Percentiles rank a stretch among this genome's conserved stretches.
These are phyloP conservation scores for Myiozetetes cayanensis DNA, from an alignment of 2,113 vertebrate species.

Conservation along the genomic window DNA sequence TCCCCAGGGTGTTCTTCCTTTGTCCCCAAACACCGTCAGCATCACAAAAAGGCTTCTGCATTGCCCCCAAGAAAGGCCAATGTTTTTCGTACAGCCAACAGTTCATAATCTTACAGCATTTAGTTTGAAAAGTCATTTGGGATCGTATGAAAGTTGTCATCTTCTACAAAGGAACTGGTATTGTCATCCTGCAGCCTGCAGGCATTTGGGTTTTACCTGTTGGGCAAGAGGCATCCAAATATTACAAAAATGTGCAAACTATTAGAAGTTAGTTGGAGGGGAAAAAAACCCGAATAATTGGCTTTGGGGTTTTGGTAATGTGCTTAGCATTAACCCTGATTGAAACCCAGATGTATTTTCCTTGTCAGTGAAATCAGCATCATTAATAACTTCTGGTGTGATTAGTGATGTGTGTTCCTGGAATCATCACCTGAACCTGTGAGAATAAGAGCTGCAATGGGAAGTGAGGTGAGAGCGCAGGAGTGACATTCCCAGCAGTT, in stretches of 20 bases:
- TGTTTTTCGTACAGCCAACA: background rate
- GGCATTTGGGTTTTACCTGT: background rate
- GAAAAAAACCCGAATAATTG: background rate
- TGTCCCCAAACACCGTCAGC: background rate
- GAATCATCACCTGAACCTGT: background rate
- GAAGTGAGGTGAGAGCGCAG: background rate
- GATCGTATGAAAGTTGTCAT: background rate
- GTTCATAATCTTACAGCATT: background rate
- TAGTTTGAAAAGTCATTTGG: background rate
- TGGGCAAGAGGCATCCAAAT: background rate
- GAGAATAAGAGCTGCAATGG: background rate
- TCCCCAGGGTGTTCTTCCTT: background rate
- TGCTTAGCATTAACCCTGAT: background rate
- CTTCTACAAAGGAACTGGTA: accelerated
- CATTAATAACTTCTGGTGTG: background rate
- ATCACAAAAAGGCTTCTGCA: background rate
- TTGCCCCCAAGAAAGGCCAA: background rate
- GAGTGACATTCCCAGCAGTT: background rate
- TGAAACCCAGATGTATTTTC: background rate
- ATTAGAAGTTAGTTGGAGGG: background rate
- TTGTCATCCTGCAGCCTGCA: background rate
- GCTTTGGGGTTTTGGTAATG: background rate
- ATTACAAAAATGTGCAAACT: background rate
- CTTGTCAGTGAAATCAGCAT: background rate
- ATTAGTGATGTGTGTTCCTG: background rate